Evolutionary conservation across 2,888 invertebrate genomes (phyloP).

Genomic region (Ectemnius cavifrons): DNA sequence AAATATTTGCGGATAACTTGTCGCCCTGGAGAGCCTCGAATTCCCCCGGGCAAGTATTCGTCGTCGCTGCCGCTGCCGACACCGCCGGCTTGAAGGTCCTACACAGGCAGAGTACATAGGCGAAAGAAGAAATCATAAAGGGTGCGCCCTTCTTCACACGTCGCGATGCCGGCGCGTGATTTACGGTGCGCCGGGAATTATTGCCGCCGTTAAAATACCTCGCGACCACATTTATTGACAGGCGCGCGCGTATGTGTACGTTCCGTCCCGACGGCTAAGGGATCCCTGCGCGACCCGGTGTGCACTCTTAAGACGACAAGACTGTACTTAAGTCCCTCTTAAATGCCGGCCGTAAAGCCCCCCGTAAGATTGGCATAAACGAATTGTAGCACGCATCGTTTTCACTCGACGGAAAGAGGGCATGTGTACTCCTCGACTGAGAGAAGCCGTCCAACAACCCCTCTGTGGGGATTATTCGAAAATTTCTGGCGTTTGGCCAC

Average conservation of each 20-base stretch:
- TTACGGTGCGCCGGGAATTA: constrained; percentile 69
- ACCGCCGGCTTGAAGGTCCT: background rate
- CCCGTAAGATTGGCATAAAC: constrained; percentile 29
- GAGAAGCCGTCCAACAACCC: background rate
- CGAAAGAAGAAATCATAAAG: constrained; percentile 34
- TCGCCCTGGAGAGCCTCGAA: background rate
- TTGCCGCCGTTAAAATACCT: constrained; percentile 65
- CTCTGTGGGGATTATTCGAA: background rate
- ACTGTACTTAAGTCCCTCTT: constrained; percentile 52
- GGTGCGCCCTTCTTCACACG: constrained; percentile 52
- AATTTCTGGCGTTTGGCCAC: background rate
- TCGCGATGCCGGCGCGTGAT: constrained; percentile 47
- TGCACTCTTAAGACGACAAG: constrained; percentile 49
- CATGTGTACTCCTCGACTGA: constrained; percentile 4
- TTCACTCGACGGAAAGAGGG: constrained; percentile 16
- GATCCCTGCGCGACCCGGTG: constrained; percentile 9
- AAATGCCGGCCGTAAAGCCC: constrained; percentile 51
- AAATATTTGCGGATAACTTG: constrained; percentile 1
- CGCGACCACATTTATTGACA: constrained; percentile 62
- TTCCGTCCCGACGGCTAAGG: too few species aligned
- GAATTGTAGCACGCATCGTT: constrained; percentile 40
- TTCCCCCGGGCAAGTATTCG: too few species aligned
- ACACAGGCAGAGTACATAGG: constrained; percentile 7
- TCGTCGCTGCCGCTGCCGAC: too few species aligned
- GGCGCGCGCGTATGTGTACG: constrained; percentile 35